Evolutionary conservation across 2,888 invertebrate genomes (phyloP), one percentile per base, ranked within the genome.

Genomic region (Drosophila mulleri): DNA sequence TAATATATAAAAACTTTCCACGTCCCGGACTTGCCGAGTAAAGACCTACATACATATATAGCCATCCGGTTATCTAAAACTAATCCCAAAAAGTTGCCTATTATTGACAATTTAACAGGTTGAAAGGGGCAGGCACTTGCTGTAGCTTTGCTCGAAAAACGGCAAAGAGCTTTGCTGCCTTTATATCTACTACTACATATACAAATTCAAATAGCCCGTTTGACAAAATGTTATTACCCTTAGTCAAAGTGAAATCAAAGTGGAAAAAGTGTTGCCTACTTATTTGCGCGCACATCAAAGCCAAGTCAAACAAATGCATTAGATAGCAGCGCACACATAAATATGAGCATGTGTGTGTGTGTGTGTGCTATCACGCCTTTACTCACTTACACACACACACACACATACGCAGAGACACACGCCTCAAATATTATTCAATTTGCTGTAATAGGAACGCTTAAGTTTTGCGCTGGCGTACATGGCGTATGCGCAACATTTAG

Each of bases 401-500:
- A 58, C 32, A 48, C 29, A 32, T 37, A 16, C 32, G 12, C 14
- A 37, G 1, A 37, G 1, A 16, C 6, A 20, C 64, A 61, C 64
- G 58, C 67, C 60, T 57, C 20, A 50, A 74, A 82, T 82, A 80
- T 88, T 88, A 89, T 88, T 88, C 89, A 88, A 88, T 88, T 88
- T 88, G 76, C 75, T 74, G 69, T 88, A 85, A 88, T 88, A 88
- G 88, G 82, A 67, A 70, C 80, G 87, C 89, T 88, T 82, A 86
- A 61, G 82, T 78, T 72, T 75, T 47, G 64, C 70, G 14, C 68
- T 29, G 68, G 47, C 71, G 52, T 75, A 80, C 87, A 73, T 75
- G 87, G 82, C 84, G 84, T 78, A 85, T 85, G 74, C 87, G 87
- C 76, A 82, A 80, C 82, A 71, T 87, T 84, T 79, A 72, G 72